These are phyloP conservation scores for Scaptomyza montana DNA, from an alignment of 1,140 invertebrate genomes.

Conservation along the genomic window DNA sequence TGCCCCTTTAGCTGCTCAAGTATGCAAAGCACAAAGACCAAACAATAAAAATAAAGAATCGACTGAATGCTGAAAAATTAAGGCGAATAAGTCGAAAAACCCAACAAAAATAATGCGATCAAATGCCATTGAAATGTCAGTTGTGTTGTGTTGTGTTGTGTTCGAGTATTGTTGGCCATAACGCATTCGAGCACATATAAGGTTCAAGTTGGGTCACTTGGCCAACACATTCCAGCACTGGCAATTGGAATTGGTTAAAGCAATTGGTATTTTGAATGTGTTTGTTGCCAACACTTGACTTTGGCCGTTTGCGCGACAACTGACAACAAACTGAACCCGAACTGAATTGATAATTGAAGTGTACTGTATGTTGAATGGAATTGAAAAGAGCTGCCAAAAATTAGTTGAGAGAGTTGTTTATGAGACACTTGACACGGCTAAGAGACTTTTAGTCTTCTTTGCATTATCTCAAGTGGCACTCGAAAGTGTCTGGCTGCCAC, in stretches of 20 bases:
- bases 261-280: conserved; percentile 5
- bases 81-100: not conserved
- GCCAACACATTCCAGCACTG: not conserved
- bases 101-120: conserved; percentile 6
- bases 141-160: conserved; percentile 5
- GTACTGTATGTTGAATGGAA: not conserved
- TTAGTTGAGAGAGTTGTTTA: conserved; percentile 7
- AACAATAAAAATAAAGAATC: conserved; percentile 20
- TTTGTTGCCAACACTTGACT: conserved; percentile 20
- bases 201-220: conserved; percentile 33
- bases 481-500: not conserved
- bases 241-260: not conserved
- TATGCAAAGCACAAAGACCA: conserved; percentile 55
- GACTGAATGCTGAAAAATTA: conserved; percentile 33
- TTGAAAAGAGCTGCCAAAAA: conserved; percentile 35
- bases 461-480: conserved; percentile 25
- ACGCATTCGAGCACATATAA: not conserved
- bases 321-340: conserved; percentile 8
- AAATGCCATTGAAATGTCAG: conserved; percentile 48
- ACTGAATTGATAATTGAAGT: conserved; percentile 11
- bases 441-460: conserved; percentile 2
- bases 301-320: conserved; percentile 10
- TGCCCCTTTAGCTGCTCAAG: conserved; percentile 23
- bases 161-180: conserved; percentile 10
- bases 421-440: conserved; percentile 9